Evolutionary conservation across 2,113 vertebrate genomes (phyloP).

Genomic region (Thymallus thymallus): DNA sequence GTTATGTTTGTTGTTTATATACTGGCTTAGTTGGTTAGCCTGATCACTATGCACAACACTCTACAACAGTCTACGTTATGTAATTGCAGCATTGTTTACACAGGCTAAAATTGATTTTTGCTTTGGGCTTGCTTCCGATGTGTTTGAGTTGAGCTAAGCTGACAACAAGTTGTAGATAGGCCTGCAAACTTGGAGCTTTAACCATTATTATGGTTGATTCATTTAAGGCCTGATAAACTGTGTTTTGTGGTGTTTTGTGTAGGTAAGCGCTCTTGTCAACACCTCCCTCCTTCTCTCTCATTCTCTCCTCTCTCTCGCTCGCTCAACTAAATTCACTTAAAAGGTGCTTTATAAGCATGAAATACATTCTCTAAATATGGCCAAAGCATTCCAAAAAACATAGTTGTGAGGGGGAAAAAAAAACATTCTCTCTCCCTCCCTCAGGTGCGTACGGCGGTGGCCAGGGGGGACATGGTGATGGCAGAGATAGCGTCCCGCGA

Average conservation of each 20-base stretch:
- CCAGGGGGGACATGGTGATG: slow-evolving; percentile 89
- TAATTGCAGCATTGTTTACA: slow-evolving; percentile 58
- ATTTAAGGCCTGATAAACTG: not conserved
- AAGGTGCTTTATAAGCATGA: no score
- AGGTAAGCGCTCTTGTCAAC: not conserved
- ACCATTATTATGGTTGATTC: no score
- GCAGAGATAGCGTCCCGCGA: slow-evolving; percentile 91
- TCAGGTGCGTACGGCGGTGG: slow-evolving; percentile 87
- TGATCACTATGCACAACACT: slow-evolving; percentile 43
- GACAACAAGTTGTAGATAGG: slow-evolving; percentile 49
- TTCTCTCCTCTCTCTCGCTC: no score
- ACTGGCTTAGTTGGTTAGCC: slow-evolving; percentile 16
- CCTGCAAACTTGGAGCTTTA: not conserved
- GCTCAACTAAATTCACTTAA: not conserved
- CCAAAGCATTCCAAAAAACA: no score
- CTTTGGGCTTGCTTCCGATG: slow-evolving; percentile 51
- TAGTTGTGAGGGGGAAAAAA: not conserved
- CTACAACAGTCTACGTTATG: slow-evolving; percentile 37
- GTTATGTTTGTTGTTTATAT: slow-evolving; percentile 21
- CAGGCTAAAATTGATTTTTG: slow-evolving; percentile 64
- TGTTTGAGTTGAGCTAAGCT: slow-evolving; percentile 60
- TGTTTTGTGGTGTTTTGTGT: not conserved
- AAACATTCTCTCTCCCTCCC: not conserved
- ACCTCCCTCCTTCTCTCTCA: not conserved
- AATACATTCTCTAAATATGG: not conserved